Evolutionary conservation across 2,797 vertebrate genomes (phyloP).

Genomic region (Echiichthys vipera): DNA sequence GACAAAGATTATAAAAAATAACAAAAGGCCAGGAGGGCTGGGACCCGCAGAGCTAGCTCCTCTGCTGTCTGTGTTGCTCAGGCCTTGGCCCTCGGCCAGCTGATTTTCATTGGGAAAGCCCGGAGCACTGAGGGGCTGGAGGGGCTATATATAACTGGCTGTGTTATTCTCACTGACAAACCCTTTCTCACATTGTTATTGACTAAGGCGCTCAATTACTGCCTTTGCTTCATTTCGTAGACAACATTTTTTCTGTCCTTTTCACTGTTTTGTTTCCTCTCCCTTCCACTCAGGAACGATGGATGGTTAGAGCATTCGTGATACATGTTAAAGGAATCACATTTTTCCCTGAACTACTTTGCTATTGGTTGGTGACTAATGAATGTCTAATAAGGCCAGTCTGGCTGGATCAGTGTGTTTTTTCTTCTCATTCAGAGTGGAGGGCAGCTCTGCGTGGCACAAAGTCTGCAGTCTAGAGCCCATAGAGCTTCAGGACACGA

Average conservation of each 20-base stretch:
- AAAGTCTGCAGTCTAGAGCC: slow-evolving; percentile 74
- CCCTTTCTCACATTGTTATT: slow-evolving; percentile 76
- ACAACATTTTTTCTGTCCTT: slow-evolving; percentile 59
- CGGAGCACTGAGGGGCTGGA: slow-evolving; percentile 71
- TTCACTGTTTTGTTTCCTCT: slow-evolving; percentile 48
- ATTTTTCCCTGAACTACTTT: slow-evolving; percentile 50
- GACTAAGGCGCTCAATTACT: slow-evolving; percentile 76
- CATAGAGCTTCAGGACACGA: slow-evolving; percentile 82
- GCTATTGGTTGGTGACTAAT: slow-evolving; percentile 68
- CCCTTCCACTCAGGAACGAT: slow-evolving; percentile 42
- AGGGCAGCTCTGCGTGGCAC: slow-evolving; percentile 66
- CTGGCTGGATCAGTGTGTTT: slow-evolving; percentile 64
- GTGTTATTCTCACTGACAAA: slow-evolving; percentile 78
- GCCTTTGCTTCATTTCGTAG: slow-evolving; percentile 57
- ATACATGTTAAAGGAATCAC: slow-evolving; percentile 62
- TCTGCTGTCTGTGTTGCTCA: slow-evolving; percentile 71
- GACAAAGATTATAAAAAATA: slow-evolving; percentile 79
- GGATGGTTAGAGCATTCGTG: slow-evolving; percentile 56
- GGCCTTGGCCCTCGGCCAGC: slow-evolving; percentile 72
- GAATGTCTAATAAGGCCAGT: slow-evolving; percentile 73
- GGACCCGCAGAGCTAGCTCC: slow-evolving; percentile 73
- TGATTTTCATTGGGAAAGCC: slow-evolving; percentile 82
- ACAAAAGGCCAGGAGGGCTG: slow-evolving; percentile 77
- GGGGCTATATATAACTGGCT: slow-evolving; percentile 80
- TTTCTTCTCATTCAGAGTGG: slow-evolving; percentile 62